These are phyloP conservation scores for Zaprionus davidi DNA, from an alignment of 1,140 invertebrate genomes.

Conservation along the genomic window DNA sequence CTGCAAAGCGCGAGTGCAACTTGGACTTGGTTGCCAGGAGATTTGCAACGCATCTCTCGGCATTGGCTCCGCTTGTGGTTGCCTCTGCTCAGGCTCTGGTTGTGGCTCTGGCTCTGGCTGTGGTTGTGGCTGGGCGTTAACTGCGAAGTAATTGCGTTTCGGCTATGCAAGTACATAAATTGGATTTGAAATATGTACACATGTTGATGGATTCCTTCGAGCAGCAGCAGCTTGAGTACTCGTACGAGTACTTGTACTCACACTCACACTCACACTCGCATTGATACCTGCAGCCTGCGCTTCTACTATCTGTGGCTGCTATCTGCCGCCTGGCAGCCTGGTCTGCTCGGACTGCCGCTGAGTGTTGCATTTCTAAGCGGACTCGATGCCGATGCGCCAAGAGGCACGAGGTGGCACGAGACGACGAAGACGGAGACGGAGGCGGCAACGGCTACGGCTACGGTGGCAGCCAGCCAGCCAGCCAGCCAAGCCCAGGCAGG, in stretches of 20 bases:
- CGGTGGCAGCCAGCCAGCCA: not conserved
- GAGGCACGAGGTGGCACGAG: constrained; percentile 10
- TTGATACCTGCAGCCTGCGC: constrained; percentile 39
- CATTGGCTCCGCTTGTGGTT: constrained; percentile 6
- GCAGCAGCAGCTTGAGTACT: constrained; percentile 11
- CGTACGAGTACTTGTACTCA: not conserved
- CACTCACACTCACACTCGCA: constrained; percentile 6
- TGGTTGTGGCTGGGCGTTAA: constrained; percentile 72
- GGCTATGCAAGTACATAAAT: constrained; percentile 81
- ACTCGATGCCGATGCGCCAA: constrained; percentile 36
- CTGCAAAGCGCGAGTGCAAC: constrained; percentile 17
- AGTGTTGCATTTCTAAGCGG: constrained; percentile 55
- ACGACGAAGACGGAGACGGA: not conserved
- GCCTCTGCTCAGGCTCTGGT: not conserved
- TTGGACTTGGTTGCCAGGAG: constrained; percentile 42
- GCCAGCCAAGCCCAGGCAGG: constrained; percentile 10
- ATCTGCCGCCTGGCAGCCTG: constrained; percentile 27
- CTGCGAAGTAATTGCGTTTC: constrained; percentile 81
- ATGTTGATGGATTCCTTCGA: constrained; percentile 76
- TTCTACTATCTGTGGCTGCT: constrained; percentile 43
- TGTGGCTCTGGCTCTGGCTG: constrained; percentile 4
- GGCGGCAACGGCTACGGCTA: not conserved
- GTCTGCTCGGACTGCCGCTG: constrained; percentile 36
- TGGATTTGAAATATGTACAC: constrained; percentile 82
- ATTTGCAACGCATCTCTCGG: constrained; percentile 58